Evolutionary conservation across 2,888 invertebrate species (phyloP).

Genomic region (Thymelicus sylvestris): DNA sequence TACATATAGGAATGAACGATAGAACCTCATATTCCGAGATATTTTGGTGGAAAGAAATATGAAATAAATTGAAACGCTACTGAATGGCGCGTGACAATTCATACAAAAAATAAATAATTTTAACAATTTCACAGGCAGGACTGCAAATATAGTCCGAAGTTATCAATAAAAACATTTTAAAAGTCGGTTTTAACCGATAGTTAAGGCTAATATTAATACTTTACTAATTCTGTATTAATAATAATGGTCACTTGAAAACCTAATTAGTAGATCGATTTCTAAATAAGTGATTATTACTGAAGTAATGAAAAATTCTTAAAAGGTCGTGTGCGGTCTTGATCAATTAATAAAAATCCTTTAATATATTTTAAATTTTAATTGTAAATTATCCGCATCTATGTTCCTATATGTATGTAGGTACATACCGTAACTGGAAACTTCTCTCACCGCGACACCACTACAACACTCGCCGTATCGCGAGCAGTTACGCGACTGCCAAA

Average conservation of each 20-base stretch:
- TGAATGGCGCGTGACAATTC: not conserved
- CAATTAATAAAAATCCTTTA: slow-evolving; percentile 19
- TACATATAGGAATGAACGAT: slow-evolving; percentile 36
- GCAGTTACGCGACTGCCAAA: slow-evolving; percentile 81
- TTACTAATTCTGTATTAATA: slow-evolving; percentile 28
- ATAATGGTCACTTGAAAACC: slow-evolving; percentile 19
- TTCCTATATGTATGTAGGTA: slow-evolving; percentile 24
- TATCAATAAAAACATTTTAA: slow-evolving; percentile 24
- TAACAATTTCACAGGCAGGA: slow-evolving; percentile 18
- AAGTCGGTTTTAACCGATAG: slow-evolving; percentile 32
- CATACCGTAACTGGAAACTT: slow-evolving; percentile 59
- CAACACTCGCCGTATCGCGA: slow-evolving; percentile 46
- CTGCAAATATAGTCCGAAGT: slow-evolving; percentile 5
- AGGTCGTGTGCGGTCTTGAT: slow-evolving; percentile 19
- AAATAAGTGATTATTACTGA: slow-evolving; percentile 25
- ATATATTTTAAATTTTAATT: not conserved
- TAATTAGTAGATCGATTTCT: slow-evolving; percentile 27
- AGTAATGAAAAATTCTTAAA: slow-evolving; percentile 16
- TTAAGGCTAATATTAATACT: slow-evolving; percentile 29
- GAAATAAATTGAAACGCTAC: slow-evolving; percentile 4
- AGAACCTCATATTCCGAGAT: slow-evolving; percentile 5
- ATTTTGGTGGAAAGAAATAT: slow-evolving; percentile 4
- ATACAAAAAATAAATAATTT: slow-evolving; percentile 3
- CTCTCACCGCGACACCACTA: slow-evolving; percentile 56
- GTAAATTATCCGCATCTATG: slow-evolving; percentile 13